Conservation (phyloP, 35 echinoderm and acorn worm species). For the Strongylocentrotus purpuratus region DNA sequence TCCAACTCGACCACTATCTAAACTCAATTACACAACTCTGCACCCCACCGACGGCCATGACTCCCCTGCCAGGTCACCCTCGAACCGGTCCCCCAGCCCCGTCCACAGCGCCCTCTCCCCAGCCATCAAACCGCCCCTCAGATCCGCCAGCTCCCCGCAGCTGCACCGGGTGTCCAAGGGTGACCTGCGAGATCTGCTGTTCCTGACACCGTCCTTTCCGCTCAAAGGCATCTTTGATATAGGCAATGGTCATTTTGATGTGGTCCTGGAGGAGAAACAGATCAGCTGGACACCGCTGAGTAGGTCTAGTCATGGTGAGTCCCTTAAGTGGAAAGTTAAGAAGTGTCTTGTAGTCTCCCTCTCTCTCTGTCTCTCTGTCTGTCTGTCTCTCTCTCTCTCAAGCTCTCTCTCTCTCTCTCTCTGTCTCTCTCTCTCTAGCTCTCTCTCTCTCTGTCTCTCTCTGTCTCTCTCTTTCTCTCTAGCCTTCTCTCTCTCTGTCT, state of each 20-base stretch:
- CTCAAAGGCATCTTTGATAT: conserved; percentile 74
- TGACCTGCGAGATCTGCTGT: neutral
- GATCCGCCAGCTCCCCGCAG: conserved; percentile 41
- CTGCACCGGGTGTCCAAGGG: conserved; percentile 20
- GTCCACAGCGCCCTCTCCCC: neutral
- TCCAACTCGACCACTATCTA: neutral
- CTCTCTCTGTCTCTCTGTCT: too few species aligned
- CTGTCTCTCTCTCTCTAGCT: too few species aligned
- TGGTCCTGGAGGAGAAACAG: conserved; percentile 49
- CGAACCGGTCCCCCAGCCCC: neutral
- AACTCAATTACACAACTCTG: neutral
- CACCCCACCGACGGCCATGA: neutral
- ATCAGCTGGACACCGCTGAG: conserved; percentile 55
- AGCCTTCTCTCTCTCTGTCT: too few species aligned
- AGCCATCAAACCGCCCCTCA: neutral
- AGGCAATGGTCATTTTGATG: conserved; percentile 61
- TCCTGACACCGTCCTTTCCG: conserved; percentile 43
- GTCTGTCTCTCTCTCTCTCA: too few species aligned
- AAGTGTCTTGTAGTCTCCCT: too few species aligned
- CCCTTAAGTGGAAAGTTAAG: neutral
- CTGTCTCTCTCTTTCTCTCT: too few species aligned
- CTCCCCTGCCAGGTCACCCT: neutral
- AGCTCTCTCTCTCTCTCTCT: too few species aligned
- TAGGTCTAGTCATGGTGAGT: conserved; percentile 38
- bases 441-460: too few species aligned